phyloP scores from a whole-genome alignment of 1,140 invertebrate genomes.

The Bombus sylvicola region DNA sequence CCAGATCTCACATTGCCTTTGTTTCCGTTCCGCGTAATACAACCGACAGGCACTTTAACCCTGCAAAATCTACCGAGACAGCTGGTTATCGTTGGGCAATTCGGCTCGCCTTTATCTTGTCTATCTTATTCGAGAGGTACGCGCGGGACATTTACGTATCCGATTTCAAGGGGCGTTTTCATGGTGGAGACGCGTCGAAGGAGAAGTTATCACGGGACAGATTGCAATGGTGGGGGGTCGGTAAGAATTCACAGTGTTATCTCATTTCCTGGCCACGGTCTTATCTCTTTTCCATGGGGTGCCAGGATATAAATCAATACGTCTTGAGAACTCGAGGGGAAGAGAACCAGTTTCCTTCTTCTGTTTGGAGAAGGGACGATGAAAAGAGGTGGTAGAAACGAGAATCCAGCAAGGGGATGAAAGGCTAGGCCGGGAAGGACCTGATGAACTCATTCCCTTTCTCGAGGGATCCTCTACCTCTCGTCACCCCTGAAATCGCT shows the following conservation, averaged over 20 bases:
- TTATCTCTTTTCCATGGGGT: slow-evolving; percentile 58
- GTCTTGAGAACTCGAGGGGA: slow-evolving; percentile 28
- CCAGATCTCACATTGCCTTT: neutral
- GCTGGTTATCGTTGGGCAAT: neutral
- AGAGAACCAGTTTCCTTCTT: neutral
- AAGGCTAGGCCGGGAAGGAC: slow-evolving; percentile 20
- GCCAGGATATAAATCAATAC: slow-evolving; percentile 66
- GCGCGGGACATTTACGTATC: slow-evolving; percentile 20
- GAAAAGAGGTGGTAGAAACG: neutral
- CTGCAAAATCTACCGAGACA: neutral
- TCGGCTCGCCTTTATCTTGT: neutral
- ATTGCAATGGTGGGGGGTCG: slow-evolving; percentile 31
- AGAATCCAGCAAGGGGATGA: slow-evolving; percentile 21
- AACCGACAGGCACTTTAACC: neutral
- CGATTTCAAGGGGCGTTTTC: slow-evolving; percentile 6
- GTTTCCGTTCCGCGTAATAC: neutral
- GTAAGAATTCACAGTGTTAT: slow-evolving; percentile 54
- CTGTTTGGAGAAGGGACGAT: neutral
- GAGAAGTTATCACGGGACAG: slow-evolving; percentile 42
- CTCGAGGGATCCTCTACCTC: slow-evolving; percentile 13
- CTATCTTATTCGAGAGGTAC: neutral
- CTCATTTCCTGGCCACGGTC: slow-evolving; percentile 37
- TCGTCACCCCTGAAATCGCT: slow-evolving; percentile 50
- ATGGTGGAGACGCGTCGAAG: neutral
- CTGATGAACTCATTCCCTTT: slow-evolving; percentile 35